Conservation (phyloP, 2,113 vertebrate species). For the Macheiramphus alcinus region DNA sequence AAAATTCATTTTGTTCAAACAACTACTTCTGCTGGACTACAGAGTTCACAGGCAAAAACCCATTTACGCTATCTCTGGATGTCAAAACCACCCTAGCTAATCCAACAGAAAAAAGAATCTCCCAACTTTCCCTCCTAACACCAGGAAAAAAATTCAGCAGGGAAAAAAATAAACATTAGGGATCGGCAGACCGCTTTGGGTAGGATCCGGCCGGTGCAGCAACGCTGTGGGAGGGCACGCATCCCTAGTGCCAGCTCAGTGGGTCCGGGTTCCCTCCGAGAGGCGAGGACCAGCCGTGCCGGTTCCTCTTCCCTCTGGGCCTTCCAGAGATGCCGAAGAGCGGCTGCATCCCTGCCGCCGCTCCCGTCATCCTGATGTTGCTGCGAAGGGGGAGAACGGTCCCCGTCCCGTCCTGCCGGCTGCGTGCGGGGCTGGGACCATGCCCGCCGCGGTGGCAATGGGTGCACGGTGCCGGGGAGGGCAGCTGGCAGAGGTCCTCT, state of each 20-base stretch:
- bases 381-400: not conserved
- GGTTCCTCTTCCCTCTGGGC: not conserved
- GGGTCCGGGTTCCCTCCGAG: not conserved
- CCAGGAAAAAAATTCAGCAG: not conserved
- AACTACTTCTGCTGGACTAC: not conserved
- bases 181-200: not conserved
- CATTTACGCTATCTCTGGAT: not conserved
- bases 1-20: not conserved
- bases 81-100: not conserved
- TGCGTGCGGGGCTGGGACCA: not conserved
- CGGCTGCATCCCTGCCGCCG: not conserved
- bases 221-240: not conserved
- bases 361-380: not conserved
- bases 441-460: not conserved
- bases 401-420: accelerated
- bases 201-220: not conserved
- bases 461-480: not conserved
- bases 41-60: not conserved
- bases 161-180: not conserved
- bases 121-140: not conserved
- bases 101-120: not conserved
- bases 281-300: not conserved
- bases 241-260: not conserved
- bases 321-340: not conserved
- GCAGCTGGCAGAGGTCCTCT: not conserved